phyloP scores from a whole-genome alignment of 2,113 vertebrate genomes.

The Pluvialis apricaria region DNA sequence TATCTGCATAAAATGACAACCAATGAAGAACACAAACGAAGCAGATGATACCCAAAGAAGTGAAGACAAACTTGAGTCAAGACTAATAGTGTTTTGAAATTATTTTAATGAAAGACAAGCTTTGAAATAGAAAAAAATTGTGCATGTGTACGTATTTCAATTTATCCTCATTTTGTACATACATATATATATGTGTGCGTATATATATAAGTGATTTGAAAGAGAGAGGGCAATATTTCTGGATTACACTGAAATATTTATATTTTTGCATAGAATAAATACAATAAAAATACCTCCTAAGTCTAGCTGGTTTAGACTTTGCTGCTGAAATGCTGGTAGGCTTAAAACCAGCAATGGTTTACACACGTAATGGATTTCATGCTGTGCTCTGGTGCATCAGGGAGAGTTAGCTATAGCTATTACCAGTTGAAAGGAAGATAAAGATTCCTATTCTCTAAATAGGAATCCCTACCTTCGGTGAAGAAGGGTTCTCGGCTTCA shows the following conservation, averaged over 20 bases:
- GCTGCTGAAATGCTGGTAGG: conserved; percentile 2
- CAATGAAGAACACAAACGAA: conserved; percentile 28
- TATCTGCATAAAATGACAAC: conserved; percentile 44
- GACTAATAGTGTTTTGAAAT: not conserved
- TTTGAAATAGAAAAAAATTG: not conserved
- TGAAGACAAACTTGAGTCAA: conserved; percentile 21
- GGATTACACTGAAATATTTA: not conserved
- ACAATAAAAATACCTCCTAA: conserved; percentile 34
- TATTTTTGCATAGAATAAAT: conserved; percentile 18
- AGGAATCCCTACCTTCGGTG: not conserved
- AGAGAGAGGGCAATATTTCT: not conserved
- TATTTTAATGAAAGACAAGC: conserved; percentile 4
- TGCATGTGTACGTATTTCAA: not conserved
- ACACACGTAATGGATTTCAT: conserved; percentile 29
- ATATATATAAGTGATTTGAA: not conserved
- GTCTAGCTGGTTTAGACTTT: conserved; percentile 31
- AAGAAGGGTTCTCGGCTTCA: not conserved
- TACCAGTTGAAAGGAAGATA: conserved; percentile 15
- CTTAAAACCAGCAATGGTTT: conserved; percentile 48
- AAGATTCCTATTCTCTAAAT: not conserved
- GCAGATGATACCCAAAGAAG: conserved; percentile 24
- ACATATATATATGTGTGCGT: not conserved
- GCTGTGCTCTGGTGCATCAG: conserved; percentile 27
- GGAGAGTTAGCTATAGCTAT: conserved; percentile 2
- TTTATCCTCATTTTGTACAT: not conserved